A percentile compares a stretch with the other conserved stretches of the same genome.
These are phyloP conservation scores for Zelleria hepariella DNA, from an alignment of 2,888 invertebrate species.

Conservation along the genomic window DNA sequence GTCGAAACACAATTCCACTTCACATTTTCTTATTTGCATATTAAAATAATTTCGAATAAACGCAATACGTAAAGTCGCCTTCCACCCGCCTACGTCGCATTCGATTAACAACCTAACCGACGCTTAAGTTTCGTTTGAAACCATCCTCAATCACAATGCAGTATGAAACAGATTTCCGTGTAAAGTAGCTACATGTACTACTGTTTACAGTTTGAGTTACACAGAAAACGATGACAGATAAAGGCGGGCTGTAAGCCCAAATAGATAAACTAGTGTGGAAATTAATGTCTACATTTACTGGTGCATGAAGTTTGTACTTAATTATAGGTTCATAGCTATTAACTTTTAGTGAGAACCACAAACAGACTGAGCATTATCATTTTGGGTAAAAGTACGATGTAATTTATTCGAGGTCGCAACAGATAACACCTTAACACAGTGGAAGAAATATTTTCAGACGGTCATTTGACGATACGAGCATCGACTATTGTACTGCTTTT, in stretches of 20 bases:
- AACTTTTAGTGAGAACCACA: conserved; percentile 62
- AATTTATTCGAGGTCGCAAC: neutral
- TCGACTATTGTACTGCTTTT: no score
- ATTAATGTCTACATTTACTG: conserved; percentile 73
- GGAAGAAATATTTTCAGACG: neutral
- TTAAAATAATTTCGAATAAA: conserved; percentile 71
- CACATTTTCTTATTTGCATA: conserved; percentile 72
- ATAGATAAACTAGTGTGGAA: conserved; percentile 72
- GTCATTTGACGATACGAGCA: no score
- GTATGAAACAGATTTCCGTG: conserved; percentile 27
- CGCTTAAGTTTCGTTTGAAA: neutral
- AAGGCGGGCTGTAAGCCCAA: conserved; percentile 69
- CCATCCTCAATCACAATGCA: conserved; percentile 10
- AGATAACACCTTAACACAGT: neutral
- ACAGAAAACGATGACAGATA: conserved; percentile 67
- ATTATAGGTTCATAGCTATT: conserved; percentile 68
- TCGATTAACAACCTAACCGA: neutral
- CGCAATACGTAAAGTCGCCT: conserved; percentile 66
- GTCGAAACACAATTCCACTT: conserved; percentile 67
- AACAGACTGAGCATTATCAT: conserved; percentile 62
- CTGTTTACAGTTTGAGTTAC: conserved; percentile 35
- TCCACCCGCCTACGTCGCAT: conserved; percentile 26
- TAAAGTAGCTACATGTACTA: conserved; percentile 27
- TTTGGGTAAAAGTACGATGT: conserved; percentile 45
- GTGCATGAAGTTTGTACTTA: conserved; percentile 71